Percentiles rank a stretch among this genome's conserved stretches.
phyloP scores from a whole-genome alignment of 2,888 invertebrate genomes.

The Hetaerina titia region DNA sequence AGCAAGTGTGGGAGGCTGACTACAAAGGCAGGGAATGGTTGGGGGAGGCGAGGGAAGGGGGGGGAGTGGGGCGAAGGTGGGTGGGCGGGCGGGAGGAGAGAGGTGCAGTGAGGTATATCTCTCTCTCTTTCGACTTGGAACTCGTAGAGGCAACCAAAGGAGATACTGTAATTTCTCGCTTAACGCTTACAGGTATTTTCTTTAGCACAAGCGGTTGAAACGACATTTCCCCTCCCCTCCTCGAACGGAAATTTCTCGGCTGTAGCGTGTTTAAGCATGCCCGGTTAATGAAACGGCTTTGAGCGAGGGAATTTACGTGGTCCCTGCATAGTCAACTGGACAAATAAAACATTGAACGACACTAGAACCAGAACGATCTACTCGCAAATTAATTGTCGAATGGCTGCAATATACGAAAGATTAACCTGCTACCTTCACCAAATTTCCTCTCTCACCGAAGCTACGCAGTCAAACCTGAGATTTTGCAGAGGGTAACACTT shows the following conservation, averaged over 20 bases:
- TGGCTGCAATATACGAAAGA: no score
- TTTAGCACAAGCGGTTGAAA: neutral
- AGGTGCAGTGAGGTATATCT: neutral
- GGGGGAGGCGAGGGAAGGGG: neutral
- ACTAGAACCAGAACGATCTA: no score
- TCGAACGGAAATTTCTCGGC: neutral
- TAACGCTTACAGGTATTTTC: neutral
- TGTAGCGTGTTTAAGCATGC: neutral
- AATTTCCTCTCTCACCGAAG: no score
- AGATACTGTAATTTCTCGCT: neutral
- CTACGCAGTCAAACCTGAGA: no score
- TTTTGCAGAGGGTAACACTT: no score
- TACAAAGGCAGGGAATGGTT: constrained; percentile 28
- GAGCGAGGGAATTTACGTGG: no score
- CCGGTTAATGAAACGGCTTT: no score
- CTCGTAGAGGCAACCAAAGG: neutral
- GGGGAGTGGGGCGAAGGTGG: neutral
- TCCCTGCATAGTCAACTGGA: no score
- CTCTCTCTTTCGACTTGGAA: neutral
- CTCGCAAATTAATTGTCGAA: no score
- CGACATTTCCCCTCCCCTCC: neutral
- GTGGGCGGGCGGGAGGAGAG: neutral
- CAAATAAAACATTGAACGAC: no score
- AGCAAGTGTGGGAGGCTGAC: constrained; percentile 54
- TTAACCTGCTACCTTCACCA: no score